Evolutionary conservation across 2,113 vertebrate species (phyloP), one percentile per base, ranked within the genome.

Genomic region (Orthonyx spaldingii): DNA sequence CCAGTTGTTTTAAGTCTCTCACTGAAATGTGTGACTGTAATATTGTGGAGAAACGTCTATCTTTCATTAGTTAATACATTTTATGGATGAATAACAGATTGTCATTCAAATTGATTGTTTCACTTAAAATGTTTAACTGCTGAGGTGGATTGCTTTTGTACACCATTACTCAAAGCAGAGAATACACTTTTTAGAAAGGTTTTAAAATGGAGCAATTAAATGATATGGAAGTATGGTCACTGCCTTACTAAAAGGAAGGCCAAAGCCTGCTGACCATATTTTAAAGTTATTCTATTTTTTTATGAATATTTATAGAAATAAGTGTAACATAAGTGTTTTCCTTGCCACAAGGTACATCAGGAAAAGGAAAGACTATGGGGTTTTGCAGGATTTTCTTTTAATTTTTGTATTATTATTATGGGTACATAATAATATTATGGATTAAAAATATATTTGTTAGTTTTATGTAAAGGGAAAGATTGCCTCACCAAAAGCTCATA

Each of bases 21-120:
- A 79, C 35, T 87, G 75, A 95, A 87, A 94, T 84, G 68, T 77
- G 84, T 93, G 84, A 89, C 87, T 84, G 27, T 75, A 94, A 94
- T 94, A 77, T 84, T 95, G 39, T 42, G 33, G 50, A 94, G 84
- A 75, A 93, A 84, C 4, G 11, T 57, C 78, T 89, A 46, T 94
- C 89, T 96, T 96, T 95, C 90, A 94, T 91, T 93, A 94, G 84
- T 89, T 96, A 95, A 94, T 95, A 87, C 37, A 57, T 95, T 96
- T 96, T 93, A 93, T 87, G 89, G 76, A 59, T 91, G 82, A 95
- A 74, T 80, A 95, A 85, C 75, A 90, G 64, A 83, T 86, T 95
- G 92, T 86, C 90, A 89, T 91, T 95, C 79, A 93, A 96, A 94
- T 21, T 75, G 76, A 94, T 84, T 94, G 56, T 96, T 96, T 96